Percentiles rank a stretch among this genome's conserved stretches.
Conservation (phyloP, 2,113 vertebrate species). For the Xenotilapia flavipinnis region DNA sequence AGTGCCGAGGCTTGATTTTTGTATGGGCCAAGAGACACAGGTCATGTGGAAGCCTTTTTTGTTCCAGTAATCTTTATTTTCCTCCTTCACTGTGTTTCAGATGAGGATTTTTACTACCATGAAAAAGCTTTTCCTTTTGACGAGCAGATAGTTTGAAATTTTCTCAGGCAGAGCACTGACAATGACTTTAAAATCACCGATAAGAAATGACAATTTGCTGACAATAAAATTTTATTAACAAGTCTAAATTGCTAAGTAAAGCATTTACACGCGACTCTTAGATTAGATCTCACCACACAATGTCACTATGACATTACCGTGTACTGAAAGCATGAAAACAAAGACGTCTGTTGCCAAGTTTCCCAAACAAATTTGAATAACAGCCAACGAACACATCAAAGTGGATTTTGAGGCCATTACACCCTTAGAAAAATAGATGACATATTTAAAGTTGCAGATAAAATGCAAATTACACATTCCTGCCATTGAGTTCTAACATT, state of each 20-base stretch:
- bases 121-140: neutral
- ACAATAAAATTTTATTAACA: neutral
- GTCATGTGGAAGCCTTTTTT: conserved; percentile 9
- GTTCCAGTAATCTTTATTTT: neutral
- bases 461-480: neutral
- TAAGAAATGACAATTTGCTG: neutral
- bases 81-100: neutral
- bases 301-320: neutral
- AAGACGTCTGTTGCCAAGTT: neutral
- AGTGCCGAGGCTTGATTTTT: neutral
- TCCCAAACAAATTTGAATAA: neutral
- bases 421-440: neutral
- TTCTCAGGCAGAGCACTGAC: neutral
- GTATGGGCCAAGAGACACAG: conserved; percentile 13
- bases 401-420: neutral
- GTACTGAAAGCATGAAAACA: neutral
- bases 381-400: neutral
- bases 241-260: neutral
- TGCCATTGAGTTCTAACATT: neutral
- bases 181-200: neutral
- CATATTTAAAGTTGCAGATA: neutral
- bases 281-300: neutral
- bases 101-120: neutral
- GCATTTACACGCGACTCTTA: neutral
- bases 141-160: neutral